Base-by-base conservation (phyloP, 2,797 vertebrate species). In the Phoebastria nigripes region DNA sequence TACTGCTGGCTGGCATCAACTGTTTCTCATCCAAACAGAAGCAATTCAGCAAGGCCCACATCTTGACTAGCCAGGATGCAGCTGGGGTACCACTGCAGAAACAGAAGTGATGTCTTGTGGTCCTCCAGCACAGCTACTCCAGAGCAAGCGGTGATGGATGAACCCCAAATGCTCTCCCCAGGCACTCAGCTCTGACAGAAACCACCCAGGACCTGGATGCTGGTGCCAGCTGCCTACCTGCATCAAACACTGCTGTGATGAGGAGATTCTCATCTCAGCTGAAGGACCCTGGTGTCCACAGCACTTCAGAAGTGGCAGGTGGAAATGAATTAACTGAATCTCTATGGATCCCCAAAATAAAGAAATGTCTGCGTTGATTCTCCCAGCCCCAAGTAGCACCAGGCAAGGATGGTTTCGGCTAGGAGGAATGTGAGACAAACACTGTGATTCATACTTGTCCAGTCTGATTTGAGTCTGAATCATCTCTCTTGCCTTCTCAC, bases 381-480 rank as follows among this genome's bases (percentile, higher is more conserved):
- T 82, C 63, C 29, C 66, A 87, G 80, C 24, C 28, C 35, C 41
- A 62, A 71, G 29, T 2, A 74, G 24, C 37, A 76, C 6, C 6
- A 72, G 51, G 22, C 76, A 82, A 44, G 46, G 18, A 72, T 35
- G 21, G 61, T 82, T 94, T 85, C 71, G 76, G 28, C 47, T 82
- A 18, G 37, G 47, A 92, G 19, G 67, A 92, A 74, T 83, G 83
- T 17, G 49, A 78, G 78, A 59, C 56, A 82, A 90, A 69, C 4
- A 15, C 42, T 55, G 47, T 95, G 92, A 96, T 92, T 96, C 93
- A 87, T 25, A 41, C 46, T 72, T 58, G 44, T 58, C 54, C n/a
- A 20, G 87, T 81, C 84, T 81, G 61, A 87, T 82, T 42, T 62
- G 79, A 82, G 79, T 58, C 35, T 89, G 92, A 91, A 86, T 93